phyloP scores from a whole-genome alignment of 2,797 vertebrate species.

The Eremophila alpestris region DNA sequence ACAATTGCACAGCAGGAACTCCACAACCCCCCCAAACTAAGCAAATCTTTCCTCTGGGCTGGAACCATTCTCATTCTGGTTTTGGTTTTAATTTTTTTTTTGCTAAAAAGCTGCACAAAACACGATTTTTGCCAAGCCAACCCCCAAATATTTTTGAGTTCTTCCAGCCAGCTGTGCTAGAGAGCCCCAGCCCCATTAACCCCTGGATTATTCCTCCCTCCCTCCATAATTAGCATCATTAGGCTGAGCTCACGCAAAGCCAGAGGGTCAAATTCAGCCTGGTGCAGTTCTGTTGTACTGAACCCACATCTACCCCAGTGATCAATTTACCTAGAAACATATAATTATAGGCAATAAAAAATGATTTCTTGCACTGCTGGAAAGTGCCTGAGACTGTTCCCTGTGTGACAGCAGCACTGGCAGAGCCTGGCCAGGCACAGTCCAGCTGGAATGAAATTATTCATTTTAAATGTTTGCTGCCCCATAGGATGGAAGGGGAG shows the following conservation, averaged over 20 bases:
- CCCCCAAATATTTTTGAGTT: not conserved
- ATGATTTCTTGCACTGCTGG: not conserved
- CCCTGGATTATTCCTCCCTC: not conserved
- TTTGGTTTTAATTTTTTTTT: not conserved
- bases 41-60: not conserved
- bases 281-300: not conserved
- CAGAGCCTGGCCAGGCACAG: not conserved
- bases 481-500: accelerated
- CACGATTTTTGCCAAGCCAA: not conserved
- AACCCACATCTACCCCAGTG: not conserved
- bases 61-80: accelerated
- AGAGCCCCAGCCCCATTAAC: not conserved
- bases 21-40: not conserved
- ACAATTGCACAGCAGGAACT: not conserved
- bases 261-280: not conserved
- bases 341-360: not conserved
- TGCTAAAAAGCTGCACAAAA: not conserved
- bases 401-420: not conserved
- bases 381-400: not conserved
- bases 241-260: not conserved
- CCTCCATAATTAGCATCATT: not conserved
- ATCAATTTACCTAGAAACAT: not conserved
- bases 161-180: not conserved
- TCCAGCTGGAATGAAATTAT: not conserved
- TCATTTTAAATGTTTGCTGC: not conserved